phyloP scores from a whole-genome alignment of 2,888 invertebrate genomes.

The Chydorus sphaericus region DNA sequence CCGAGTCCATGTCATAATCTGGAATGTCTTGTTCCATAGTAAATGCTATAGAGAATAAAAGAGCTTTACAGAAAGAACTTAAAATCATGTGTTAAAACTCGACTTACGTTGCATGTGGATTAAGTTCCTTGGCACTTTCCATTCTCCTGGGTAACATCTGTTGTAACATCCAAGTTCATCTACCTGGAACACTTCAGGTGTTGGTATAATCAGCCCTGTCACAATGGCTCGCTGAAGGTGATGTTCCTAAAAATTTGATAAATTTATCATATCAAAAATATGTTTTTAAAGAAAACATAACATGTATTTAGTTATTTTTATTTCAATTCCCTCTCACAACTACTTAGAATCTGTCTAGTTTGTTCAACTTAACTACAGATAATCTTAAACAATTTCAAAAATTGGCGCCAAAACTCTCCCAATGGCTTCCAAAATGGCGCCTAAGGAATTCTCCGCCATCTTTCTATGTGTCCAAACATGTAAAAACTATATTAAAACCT shows the following conservation, averaged over 20 bases:
- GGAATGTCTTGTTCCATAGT: conserved; percentile 96
- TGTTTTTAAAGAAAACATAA: too few relatives aligned
- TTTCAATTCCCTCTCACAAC: too few relatives aligned
- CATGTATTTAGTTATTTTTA: too few relatives aligned
- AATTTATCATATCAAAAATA: too few relatives aligned
- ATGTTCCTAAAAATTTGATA: conserved; percentile 59
- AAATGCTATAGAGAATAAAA: conserved; percentile 47
- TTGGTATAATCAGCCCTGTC: conserved; percentile 94
- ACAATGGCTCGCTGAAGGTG: conserved; percentile 97
- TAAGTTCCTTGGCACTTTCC: conserved; percentile 86
- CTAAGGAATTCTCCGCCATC: conserved; percentile 20
- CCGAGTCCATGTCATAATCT: conserved; percentile 98
- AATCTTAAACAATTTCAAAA: too few relatives aligned
- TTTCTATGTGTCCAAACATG: conserved; percentile 28
- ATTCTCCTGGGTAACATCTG: conserved; percentile 75
- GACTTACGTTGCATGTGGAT: conserved; percentile 96
- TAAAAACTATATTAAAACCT: conserved; percentile 44
- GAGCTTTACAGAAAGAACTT: conserved; percentile 25
- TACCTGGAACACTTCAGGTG: conserved; percentile 83
- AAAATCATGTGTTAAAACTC: too few relatives aligned
- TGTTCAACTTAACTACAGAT: too few relatives aligned
- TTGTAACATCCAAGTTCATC: conserved; percentile 69
- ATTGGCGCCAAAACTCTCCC: conserved; percentile 19
- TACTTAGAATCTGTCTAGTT: too few relatives aligned
- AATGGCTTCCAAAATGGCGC: conserved; percentile 47